Conservation (phyloP, 2,888 invertebrate species). For the Heliconius ismenius region DNA sequence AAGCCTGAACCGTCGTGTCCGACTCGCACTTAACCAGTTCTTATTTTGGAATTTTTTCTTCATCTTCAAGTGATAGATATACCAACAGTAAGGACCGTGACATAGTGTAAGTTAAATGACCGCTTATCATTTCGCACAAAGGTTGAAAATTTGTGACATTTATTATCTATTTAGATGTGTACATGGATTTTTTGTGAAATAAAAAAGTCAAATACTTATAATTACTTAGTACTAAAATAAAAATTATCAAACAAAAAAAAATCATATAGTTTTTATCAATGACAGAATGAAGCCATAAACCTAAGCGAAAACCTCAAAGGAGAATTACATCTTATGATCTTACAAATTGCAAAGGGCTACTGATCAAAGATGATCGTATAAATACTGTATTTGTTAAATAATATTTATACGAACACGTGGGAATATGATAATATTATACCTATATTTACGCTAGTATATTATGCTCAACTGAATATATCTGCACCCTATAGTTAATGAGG, state of each 20-base stretch:
- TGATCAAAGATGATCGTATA: no score
- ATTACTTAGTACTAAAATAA: not conserved
- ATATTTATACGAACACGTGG: conserved; percentile 32
- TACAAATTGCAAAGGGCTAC: no score
- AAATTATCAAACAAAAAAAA: no score
- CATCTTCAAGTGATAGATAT: not conserved
- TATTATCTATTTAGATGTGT: conserved; percentile 11
- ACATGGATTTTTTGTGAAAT: not conserved
- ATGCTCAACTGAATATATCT: conserved; percentile 40
- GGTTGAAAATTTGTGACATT: conserved; percentile 22
- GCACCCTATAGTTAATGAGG: conserved; percentile 47
- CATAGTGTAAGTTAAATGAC: conserved; percentile 33
- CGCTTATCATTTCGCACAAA: conserved; percentile 32
- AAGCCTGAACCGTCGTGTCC: not conserved
- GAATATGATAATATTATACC: conserved; percentile 42
- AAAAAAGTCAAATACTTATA: not conserved
- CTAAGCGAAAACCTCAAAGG: no score
- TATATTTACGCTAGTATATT: conserved; percentile 44
- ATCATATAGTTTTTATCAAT: no score
- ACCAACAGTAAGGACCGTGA: conserved; percentile 11
- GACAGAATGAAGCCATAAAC: no score
- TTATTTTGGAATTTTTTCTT: not conserved
- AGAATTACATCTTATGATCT: no score
- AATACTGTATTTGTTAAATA: no score
- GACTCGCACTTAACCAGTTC: not conserved